Percentiles rank a stretch among this genome's conserved stretches.
phyloP scores from a whole-genome alignment of 1,140 invertebrate species.

The Prorops nasuta region DNA sequence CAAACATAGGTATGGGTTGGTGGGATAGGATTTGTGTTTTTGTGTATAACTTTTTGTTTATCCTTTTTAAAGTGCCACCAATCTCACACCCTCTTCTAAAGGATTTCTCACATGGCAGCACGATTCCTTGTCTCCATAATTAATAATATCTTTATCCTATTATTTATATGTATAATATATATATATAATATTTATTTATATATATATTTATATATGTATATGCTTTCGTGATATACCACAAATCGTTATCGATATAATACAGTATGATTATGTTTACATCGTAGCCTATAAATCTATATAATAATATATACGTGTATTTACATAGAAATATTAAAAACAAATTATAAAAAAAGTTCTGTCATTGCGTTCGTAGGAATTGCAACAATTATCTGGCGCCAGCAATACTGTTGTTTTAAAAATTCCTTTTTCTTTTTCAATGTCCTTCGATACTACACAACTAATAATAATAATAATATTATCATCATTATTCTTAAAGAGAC shows the following conservation, averaged over 20 bases:
- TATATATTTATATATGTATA: conserved; percentile 34
- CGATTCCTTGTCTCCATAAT: conserved; percentile 14
- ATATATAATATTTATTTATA: background rate
- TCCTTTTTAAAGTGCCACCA: background rate
- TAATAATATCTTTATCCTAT: conserved; percentile 15
- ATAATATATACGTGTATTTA: conserved; percentile 50
- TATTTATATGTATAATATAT: background rate
- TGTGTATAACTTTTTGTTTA: conserved; percentile 8
- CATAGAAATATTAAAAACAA: conserved; percentile 39
- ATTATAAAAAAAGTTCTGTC: conserved; percentile 16
- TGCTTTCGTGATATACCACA: conserved; percentile 37
- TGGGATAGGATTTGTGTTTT: conserved; percentile 18
- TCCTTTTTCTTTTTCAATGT: too few relatives aligned
- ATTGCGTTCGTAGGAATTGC: conserved; percentile 24
- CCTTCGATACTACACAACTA: too few relatives aligned
- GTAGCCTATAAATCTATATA: conserved; percentile 48
- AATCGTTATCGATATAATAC: conserved; percentile 51
- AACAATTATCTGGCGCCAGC: conserved; percentile 20
- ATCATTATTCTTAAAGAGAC: too few relatives aligned
- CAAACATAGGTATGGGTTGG: conserved; percentile 16
- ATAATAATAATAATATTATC: too few relatives aligned
- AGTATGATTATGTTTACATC: conserved; percentile 51
- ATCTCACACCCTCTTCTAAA: background rate
- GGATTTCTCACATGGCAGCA: background rate
- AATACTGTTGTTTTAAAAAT: too few relatives aligned